phyloP scores from a whole-genome alignment of 1,140 invertebrate genomes.

The Leptinotarsa lineolata region DNA sequence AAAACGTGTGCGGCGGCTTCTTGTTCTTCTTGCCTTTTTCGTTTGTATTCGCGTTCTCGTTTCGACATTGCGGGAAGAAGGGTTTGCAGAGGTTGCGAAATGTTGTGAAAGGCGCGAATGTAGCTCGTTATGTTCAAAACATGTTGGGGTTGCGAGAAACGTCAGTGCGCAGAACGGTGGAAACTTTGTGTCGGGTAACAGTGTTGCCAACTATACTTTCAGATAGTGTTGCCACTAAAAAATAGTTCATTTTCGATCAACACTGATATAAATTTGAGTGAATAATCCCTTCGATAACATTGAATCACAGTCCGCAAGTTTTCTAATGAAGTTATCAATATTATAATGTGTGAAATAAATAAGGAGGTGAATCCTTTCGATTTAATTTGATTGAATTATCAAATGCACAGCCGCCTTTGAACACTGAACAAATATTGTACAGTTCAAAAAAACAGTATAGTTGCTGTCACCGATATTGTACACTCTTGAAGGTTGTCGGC shows the following conservation, averaged over 20 bases:
- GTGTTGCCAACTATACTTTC: neutral
- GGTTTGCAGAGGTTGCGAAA: neutral
- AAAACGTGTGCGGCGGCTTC: conserved; percentile 75
- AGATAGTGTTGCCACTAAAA: neutral
- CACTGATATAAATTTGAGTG: no score
- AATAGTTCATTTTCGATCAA: neutral
- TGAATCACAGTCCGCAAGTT: no score
- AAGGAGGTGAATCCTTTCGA: no score
- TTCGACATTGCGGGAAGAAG: neutral
- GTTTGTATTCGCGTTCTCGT: conserved; percentile 34
- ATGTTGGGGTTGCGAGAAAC: neutral
- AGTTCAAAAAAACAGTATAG: no score
- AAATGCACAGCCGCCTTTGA: no score
- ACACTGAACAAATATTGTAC: no score
- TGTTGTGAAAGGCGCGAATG: neutral
- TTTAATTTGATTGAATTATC: no score
- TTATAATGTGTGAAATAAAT: no score
- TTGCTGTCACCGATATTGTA: no score
- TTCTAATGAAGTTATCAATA: no score
- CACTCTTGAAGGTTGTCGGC: no score
- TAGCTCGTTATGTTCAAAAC: neutral
- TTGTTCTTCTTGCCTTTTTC: conserved; percentile 75
- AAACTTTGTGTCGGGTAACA: neutral
- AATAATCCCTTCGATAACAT: no score
- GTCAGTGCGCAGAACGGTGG: neutral